Conservation (phyloP, 2,888 invertebrate species). For the Hydriomena furcata region DNA sequence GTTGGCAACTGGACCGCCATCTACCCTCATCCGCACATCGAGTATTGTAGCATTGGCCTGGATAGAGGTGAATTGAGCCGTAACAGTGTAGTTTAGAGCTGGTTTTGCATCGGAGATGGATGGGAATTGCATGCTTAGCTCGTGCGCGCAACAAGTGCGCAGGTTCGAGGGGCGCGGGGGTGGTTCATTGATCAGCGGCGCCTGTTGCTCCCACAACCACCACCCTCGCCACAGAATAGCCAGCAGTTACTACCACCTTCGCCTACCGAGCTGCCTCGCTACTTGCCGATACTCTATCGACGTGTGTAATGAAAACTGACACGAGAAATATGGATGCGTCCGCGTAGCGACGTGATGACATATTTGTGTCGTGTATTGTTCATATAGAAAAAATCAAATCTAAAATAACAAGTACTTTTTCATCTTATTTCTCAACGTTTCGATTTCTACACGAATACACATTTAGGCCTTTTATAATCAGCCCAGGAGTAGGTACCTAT, state of each 20-base stretch:
- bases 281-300: conserved; percentile 22
- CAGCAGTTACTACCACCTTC: conserved; percentile 12
- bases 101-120: conserved; percentile 16
- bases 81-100: conserved; percentile 11
- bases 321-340: conserved; percentile 39
- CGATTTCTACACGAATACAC: no score
- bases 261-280: conserved; percentile 39
- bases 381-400: no score
- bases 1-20: conserved; percentile 14
- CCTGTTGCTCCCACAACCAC: conserved; percentile 66
- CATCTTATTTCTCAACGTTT: no score
- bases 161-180: conserved; percentile 49
- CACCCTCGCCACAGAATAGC: conserved; percentile 37
- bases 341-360: conserved; percentile 13
- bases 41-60: conserved; percentile 7
- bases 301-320: conserved; percentile 58
- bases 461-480: no score
- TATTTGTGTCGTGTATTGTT: conserved; percentile 21
- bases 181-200: conserved; percentile 77
- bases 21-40: conserved; percentile 13
- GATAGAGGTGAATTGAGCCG: conserved; percentile 15
- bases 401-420: no score
- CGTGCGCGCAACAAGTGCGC: conserved; percentile 80
- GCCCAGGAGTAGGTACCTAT: no score
- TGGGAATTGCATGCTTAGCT: conserved; percentile 40